phyloP scores from a whole-genome alignment of 2,888 invertebrate species.

The Hyposoter didymator region DNA sequence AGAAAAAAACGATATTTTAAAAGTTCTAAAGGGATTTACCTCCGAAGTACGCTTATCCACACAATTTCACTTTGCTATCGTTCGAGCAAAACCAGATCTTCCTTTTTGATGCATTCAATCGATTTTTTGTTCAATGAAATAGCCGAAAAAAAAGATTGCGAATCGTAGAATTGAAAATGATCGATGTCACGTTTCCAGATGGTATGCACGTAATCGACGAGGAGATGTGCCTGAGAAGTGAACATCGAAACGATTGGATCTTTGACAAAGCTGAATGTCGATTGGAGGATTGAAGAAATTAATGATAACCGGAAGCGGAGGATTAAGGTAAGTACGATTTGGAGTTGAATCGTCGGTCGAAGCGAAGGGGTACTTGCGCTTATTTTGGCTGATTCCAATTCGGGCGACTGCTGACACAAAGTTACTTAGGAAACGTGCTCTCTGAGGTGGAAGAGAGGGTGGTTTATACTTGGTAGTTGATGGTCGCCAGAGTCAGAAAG shows the following conservation, averaged over 20 bases:
- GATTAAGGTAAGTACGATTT: conserved; percentile 43
- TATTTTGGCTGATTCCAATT: conserved; percentile 61
- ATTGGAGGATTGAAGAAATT: conserved; percentile 14
- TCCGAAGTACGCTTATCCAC: neutral
- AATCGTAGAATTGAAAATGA: neutral
- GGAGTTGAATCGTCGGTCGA: conserved; percentile 16
- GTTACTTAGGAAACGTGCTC: conserved; percentile 69
- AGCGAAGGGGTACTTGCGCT: conserved; percentile 47
- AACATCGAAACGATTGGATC: neutral
- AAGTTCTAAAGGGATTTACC: no score
- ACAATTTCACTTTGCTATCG: neutral
- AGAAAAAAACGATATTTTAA: no score
- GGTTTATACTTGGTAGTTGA: conserved; percentile 70
- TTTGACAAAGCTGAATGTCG: neutral
- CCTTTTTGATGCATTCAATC: neutral
- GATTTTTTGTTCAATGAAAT: neutral
- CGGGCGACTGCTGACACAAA: conserved; percentile 61
- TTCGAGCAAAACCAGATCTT: neutral
- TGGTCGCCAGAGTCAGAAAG: conserved; percentile 64
- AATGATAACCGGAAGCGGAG: conserved; percentile 36
- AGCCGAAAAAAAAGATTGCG: neutral
- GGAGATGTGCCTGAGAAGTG: neutral
- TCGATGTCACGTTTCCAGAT: neutral
- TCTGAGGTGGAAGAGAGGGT: conserved; percentile 69
- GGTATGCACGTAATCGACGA: neutral